Conservation (phyloP, 2,797 vertebrate genomes). For the Pipistrellus pygmaeus region DNA sequence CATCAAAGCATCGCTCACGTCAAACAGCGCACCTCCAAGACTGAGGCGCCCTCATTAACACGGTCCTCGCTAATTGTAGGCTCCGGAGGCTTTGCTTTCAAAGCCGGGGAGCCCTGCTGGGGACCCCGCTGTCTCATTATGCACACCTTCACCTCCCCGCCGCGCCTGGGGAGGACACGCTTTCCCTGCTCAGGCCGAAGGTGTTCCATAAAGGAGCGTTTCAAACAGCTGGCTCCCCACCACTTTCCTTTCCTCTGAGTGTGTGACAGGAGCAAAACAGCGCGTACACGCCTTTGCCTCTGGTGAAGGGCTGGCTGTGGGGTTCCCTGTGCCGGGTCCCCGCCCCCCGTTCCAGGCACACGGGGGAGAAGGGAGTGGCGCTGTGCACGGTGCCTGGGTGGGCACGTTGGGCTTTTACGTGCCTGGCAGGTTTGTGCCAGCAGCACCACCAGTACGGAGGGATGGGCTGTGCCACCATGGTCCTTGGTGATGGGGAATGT, state of each 20-base stretch:
- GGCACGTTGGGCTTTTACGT: no score
- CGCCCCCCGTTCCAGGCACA: neutral
- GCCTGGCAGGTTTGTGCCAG: no score
- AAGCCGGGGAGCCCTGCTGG: neutral
- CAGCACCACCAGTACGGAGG: no score
- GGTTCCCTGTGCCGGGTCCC: neutral
- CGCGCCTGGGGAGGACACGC: conserved; percentile 60
- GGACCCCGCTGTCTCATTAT: conserved; percentile 60
- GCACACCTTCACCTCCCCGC: conserved; percentile 26
- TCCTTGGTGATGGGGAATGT: no score
- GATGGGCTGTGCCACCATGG: no score
- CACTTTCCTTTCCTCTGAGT: neutral
- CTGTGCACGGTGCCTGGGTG: no score
- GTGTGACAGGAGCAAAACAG: neutral
- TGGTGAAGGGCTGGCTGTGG: no score
- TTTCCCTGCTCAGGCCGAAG: neutral
- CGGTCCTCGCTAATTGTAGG: conserved; percentile 66
- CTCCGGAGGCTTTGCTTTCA: conserved; percentile 65
- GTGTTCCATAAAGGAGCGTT: neutral
- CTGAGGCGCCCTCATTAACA: conserved; percentile 58
- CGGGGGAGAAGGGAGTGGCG: neutral
- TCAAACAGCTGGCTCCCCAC: neutral
- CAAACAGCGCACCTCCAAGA: conserved; percentile 26
- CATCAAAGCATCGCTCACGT: conserved; percentile 56
- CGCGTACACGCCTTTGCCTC: neutral